Conservation (phyloP, 2,888 invertebrate species). For the Lypha dubia region DNA sequence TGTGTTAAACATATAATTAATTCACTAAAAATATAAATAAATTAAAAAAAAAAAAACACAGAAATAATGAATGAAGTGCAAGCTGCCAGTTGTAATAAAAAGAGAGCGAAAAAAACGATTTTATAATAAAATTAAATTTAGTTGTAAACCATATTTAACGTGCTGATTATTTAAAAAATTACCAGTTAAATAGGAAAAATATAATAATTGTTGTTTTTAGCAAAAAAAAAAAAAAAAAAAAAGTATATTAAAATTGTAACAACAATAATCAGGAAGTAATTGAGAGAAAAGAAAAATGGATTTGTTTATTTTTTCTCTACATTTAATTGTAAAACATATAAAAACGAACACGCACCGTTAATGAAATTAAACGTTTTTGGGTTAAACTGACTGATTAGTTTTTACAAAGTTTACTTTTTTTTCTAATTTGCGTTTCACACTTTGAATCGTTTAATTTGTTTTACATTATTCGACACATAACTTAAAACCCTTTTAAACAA, state of each 20-base stretch:
- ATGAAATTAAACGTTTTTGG: background rate
- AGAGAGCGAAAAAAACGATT: background rate
- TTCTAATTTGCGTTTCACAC: background rate
- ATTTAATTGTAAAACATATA: background rate
- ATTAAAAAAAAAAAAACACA: background rate
- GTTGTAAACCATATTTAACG: constrained; percentile 42
- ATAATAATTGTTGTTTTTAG: constrained; percentile 8
- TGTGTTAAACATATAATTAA: constrained; percentile 5
- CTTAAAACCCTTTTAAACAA: too few species aligned
- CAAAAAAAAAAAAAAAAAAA: too few species aligned
- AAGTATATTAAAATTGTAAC: background rate
- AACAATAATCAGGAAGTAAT: constrained; percentile 47
- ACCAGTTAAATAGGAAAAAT: constrained; percentile 21
- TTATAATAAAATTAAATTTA: constrained; percentile 27
- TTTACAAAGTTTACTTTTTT: background rate
- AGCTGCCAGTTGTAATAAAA: constrained; percentile 5
- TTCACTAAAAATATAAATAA: constrained; percentile 25
- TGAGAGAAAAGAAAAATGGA: background rate
- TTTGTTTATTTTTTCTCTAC: background rate
- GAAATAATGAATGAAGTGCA: background rate
- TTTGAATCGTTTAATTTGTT: background rate
- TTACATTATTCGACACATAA: too few species aligned
- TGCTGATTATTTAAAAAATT: constrained; percentile 40
- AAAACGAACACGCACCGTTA: constrained; percentile 14
- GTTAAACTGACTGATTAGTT: background rate